Percentiles rank a stretch among this genome's conserved stretches.
These are phyloP conservation scores for Patella vulgata DNA, from an alignment of 1,140 invertebrate species.

Conservation along the genomic window DNA sequence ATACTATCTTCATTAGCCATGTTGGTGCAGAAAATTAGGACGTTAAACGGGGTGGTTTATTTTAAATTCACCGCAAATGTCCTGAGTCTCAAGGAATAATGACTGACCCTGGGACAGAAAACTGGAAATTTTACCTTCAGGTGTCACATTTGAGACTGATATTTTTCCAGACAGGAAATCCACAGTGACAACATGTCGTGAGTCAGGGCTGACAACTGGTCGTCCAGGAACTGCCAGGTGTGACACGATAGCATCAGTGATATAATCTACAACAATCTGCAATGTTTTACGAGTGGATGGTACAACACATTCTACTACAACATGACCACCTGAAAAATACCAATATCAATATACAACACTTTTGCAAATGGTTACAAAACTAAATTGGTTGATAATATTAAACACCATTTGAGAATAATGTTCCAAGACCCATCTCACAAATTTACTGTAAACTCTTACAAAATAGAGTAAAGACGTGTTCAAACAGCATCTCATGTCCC, in stretches of 20 bases:
- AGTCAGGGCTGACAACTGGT: conserved; percentile 79
- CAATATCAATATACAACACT: background rate
- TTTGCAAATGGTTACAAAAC: background rate
- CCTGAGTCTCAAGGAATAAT: too few relatives aligned
- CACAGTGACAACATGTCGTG: conserved; percentile 76
- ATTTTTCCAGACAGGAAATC: conserved; percentile 76
- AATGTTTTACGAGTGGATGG: conserved; percentile 27
- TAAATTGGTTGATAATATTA: background rate
- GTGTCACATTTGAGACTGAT: conserved; percentile 78
- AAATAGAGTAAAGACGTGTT: too few relatives aligned
- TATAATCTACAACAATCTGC: conserved; percentile 79
- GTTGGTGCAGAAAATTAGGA: background rate
- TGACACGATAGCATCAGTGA: conserved; percentile 79
- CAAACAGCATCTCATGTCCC: too few relatives aligned
- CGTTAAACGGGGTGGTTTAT: too few relatives aligned
- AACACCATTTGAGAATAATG: too few relatives aligned
- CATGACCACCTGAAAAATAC: conserved; percentile 74
- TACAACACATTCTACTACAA: conserved; percentile 77
- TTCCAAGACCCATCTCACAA: too few relatives aligned
- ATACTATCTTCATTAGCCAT: background rate
- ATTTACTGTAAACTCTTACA: too few relatives aligned
- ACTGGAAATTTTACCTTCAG: conserved; percentile 66
- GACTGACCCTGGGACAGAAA: too few relatives aligned
- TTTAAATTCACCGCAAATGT: too few relatives aligned
- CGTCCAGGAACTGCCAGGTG: conserved; percentile 75